A percentile compares a stretch with the other conserved stretches of the same genome.
These are phyloP conservation scores for Dryobates pubescens DNA, from an alignment of 2,797 vertebrate species.

Conservation along the genomic window DNA sequence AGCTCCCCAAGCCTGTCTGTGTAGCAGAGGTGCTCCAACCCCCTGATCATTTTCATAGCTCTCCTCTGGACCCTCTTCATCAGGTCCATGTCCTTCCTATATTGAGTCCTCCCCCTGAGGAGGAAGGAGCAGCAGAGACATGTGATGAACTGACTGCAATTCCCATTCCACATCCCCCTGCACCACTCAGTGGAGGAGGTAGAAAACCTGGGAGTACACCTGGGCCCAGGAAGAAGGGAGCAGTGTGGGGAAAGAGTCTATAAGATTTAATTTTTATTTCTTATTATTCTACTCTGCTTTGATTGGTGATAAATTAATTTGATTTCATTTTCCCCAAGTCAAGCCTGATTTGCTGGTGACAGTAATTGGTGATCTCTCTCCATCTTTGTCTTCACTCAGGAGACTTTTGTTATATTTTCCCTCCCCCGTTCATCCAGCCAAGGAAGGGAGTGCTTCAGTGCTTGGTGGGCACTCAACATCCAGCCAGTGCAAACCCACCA, in stretches of 20 bases:
- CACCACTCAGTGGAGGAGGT: too few relatives aligned
- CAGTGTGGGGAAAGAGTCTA: background rate
- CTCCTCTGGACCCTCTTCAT: too few relatives aligned
- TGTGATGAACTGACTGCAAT: background rate
- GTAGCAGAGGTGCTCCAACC: too few relatives aligned
- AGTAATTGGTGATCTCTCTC: background rate
- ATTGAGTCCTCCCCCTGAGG: background rate
- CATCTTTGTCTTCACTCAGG: background rate
- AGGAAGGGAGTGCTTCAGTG: background rate
- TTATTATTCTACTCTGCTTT: background rate
- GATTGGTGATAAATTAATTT: background rate
- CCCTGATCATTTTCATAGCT: too few relatives aligned
- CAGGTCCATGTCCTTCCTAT: too few relatives aligned
- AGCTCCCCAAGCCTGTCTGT: too few relatives aligned
- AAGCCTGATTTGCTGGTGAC: background rate
- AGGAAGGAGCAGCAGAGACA: background rate
- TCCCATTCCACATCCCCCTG: background rate
- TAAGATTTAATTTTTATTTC: background rate
- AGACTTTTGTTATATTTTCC: background rate
- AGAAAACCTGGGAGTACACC: background rate
- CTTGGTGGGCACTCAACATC: background rate
- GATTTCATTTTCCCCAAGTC: background rate
- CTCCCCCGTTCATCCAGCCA: background rate
- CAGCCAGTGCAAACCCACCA: background rate
- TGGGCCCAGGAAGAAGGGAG: background rate